Conservation (phyloP, 2,797 vertebrate species). For the Borostomias antarcticus region DNA sequence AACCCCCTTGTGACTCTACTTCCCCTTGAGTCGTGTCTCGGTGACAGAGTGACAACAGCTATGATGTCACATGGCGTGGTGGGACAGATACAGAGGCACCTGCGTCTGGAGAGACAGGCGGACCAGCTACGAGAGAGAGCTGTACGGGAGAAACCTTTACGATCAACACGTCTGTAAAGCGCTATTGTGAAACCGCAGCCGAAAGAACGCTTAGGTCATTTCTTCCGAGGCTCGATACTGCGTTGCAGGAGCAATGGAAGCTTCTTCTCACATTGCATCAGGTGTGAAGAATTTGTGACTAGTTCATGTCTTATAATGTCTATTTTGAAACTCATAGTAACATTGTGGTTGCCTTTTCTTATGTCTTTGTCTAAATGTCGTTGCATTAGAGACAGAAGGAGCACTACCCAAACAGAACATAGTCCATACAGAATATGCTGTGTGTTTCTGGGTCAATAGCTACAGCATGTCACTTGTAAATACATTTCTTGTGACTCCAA, state of each 20-base stretch:
- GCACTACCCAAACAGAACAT: too few relatives aligned
- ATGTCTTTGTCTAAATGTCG: too few relatives aligned
- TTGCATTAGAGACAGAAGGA: too few relatives aligned
- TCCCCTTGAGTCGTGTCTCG: constrained; percentile 5
- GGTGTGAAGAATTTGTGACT: background rate
- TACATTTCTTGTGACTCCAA: background rate
- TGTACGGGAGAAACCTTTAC: background rate
- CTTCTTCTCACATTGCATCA: background rate
- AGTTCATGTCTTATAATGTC: background rate
- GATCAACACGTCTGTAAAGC: background rate
- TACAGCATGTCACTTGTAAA: background rate
- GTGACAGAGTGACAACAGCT: background rate
- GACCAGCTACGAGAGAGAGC: constrained; percentile 1
- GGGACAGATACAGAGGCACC: background rate
- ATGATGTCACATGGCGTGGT: background rate
- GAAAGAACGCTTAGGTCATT: background rate
- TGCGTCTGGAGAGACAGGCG: background rate
- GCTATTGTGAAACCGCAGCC: background rate
- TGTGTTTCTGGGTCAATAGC: too few relatives aligned
- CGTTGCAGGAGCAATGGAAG: background rate
- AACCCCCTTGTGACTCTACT: background rate
- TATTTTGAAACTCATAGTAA: background rate
- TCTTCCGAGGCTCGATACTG: background rate
- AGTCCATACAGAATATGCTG: too few relatives aligned
- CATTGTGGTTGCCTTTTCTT: too few relatives aligned